A percentile compares a stretch with the other conserved stretches of the same genome.
phyloP scores from a whole-genome alignment of 2,797 vertebrate genomes.

The Masticophis lateralis region DNA sequence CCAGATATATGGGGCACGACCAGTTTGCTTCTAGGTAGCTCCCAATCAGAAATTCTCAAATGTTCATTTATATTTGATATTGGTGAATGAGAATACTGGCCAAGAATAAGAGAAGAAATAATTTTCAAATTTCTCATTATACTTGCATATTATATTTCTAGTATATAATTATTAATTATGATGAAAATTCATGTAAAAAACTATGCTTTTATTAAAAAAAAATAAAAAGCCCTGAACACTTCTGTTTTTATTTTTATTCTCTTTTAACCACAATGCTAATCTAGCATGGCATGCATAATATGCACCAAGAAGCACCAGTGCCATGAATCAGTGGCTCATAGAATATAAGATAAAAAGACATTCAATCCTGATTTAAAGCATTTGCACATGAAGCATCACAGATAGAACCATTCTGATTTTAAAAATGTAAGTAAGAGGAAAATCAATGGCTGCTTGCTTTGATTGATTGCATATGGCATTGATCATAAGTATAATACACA shows the following conservation, averaged over 20 bases:
- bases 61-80: background rate
- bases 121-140: background rate
- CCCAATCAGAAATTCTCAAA: background rate
- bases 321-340: background rate
- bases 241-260: background rate
- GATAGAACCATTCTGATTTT: slow-evolving; percentile 27
- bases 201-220: background rate
- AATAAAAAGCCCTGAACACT: background rate
- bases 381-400: background rate
- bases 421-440: slow-evolving; percentile 31
- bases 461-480: background rate
- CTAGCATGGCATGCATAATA: background rate
- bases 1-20: background rate
- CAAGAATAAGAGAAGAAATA: background rate
- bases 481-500: background rate
- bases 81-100: background rate
- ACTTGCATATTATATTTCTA: background rate
- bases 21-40: background rate
- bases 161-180: background rate
- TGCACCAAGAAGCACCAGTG: background rate
- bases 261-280: background rate
- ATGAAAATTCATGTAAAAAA: background rate
- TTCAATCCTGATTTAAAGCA: slow-evolving; percentile 25
- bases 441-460: background rate
- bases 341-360: background rate